These are phyloP conservation scores for Mechanitis messenoides DNA, from an alignment of 2,888 invertebrate genomes.

Conservation along the genomic window DNA sequence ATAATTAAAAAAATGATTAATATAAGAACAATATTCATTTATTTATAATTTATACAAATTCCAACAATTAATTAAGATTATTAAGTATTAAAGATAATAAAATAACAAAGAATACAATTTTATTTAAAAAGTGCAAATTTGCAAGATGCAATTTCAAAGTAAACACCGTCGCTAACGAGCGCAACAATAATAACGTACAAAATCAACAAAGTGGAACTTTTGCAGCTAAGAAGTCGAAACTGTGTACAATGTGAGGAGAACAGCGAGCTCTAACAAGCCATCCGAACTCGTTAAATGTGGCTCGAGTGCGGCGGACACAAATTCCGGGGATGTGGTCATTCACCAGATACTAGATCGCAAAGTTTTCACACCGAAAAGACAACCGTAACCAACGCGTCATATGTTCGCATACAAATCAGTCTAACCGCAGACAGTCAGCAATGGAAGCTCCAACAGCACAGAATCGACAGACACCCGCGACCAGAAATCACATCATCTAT, in stretches of 20 bases:
- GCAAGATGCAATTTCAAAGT: conserved; percentile 1
- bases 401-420: neutral
- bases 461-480: conserved; percentile 55
- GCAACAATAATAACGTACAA: conserved; percentile 50
- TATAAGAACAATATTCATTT: too few relatives aligned
- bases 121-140: conserved; percentile 1
- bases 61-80: too few relatives aligned
- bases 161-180: conserved; percentile 38
- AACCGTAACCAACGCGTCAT: conserved; percentile 2
- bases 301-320: conserved; percentile 41
- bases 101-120: neutral
- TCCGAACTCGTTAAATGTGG: conserved; percentile 63
- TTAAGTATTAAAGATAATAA: neutral
- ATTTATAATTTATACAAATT: too few relatives aligned
- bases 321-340: conserved; percentile 55
- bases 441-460: conserved; percentile 63
- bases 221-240: conserved; percentile 65
- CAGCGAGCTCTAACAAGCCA: conserved; percentile 67
- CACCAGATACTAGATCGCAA: conserved; percentile 20
- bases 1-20: too few relatives aligned
- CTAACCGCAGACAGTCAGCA: conserved; percentile 29
- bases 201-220: conserved; percentile 67
- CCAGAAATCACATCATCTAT: conserved; percentile 71
- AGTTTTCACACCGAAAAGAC: conserved; percentile 18
- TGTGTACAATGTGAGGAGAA: conserved; percentile 61